Evolutionary conservation across 2,888 invertebrate genomes (phyloP).

Genomic region (Mycogona germanica): DNA sequence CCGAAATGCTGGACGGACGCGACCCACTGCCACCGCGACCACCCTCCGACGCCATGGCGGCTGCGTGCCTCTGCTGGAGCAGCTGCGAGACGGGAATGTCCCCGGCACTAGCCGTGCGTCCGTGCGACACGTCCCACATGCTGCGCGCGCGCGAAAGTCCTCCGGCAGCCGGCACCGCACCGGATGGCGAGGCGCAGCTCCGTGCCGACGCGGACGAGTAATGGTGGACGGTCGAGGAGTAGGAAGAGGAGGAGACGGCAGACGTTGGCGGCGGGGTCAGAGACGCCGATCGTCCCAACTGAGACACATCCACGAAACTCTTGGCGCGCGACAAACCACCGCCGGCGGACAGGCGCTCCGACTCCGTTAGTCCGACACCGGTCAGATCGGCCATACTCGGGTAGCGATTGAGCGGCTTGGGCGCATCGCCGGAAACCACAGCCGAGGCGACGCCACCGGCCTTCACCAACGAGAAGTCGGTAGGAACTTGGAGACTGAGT

Average conservation of each 20-base stretch:
- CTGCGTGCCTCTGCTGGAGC: not conserved
- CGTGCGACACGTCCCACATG: slow-evolving; percentile 20
- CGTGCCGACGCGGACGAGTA: not conserved
- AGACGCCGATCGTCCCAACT: slow-evolving; percentile 4
- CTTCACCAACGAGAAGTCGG: not conserved
- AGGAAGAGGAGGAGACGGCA: no score
- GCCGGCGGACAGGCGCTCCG: not conserved
- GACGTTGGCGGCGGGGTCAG: not conserved
- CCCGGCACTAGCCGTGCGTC: slow-evolving; percentile 11
- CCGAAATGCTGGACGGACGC: slow-evolving; percentile 19
- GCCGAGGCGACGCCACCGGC: not conserved
- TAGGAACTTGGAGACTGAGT: slow-evolving; percentile 6
- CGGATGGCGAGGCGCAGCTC: not conserved
- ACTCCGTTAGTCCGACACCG: slow-evolving; percentile 7
- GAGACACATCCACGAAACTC: slow-evolving; percentile 20
- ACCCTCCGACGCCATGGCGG: not conserved
- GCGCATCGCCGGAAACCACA: not conserved
- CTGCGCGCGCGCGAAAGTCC: slow-evolving; percentile 16
- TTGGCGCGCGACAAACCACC: slow-evolving; percentile 16
- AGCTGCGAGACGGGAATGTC: slow-evolving; percentile 10
- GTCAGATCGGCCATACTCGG: slow-evolving; percentile 16
- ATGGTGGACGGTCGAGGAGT: not conserved
- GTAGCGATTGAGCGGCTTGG: slow-evolving; percentile 8
- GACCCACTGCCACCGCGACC: no score
- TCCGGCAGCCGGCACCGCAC: no score